Percentiles rank a stretch among this genome's conserved stretches.
phyloP scores from a whole-genome alignment of 2,113 vertebrate genomes.

The Hystrix brachyura region DNA sequence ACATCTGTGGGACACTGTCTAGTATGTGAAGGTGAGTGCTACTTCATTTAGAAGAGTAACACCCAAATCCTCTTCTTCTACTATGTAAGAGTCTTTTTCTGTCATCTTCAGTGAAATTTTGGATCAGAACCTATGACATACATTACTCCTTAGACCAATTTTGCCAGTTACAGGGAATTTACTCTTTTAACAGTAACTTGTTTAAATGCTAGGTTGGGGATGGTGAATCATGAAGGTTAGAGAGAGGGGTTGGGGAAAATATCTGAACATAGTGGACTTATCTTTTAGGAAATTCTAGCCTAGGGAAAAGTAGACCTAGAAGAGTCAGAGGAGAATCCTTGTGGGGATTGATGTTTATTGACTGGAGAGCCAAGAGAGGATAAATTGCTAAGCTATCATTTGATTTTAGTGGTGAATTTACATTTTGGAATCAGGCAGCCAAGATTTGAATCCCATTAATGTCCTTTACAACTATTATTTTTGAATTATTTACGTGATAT shows the following conservation, averaged over 20 bases:
- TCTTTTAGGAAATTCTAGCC: constrained; percentile 21
- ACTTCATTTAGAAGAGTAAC: not conserved
- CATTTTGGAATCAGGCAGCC: not conserved
- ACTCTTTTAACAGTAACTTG: not conserved
- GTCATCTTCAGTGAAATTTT: not conserved
- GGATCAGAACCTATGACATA: not conserved
- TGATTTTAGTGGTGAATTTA: not conserved
- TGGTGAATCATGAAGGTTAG: not conserved
- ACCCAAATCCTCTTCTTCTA: not conserved
- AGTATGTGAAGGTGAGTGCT: constrained; percentile 53
- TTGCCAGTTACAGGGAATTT: not conserved
- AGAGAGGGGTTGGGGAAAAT: not conserved
- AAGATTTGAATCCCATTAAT: not conserved
- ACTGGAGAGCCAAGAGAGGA: not conserved
- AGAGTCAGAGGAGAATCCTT: not conserved
- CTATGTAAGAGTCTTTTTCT: not conserved
- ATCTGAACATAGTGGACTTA: not conserved
- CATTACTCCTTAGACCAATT: not conserved
- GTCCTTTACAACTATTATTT: not conserved
- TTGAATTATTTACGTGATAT: not conserved
- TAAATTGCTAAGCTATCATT: not conserved
- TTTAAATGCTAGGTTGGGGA: not conserved
- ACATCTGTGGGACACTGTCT: not conserved
- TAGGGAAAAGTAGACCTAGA: not conserved
- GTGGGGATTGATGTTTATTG: not conserved